Evolutionary conservation across 2,888 invertebrate genomes (phyloP).

Genomic region (Nomada hirtipes): DNA sequence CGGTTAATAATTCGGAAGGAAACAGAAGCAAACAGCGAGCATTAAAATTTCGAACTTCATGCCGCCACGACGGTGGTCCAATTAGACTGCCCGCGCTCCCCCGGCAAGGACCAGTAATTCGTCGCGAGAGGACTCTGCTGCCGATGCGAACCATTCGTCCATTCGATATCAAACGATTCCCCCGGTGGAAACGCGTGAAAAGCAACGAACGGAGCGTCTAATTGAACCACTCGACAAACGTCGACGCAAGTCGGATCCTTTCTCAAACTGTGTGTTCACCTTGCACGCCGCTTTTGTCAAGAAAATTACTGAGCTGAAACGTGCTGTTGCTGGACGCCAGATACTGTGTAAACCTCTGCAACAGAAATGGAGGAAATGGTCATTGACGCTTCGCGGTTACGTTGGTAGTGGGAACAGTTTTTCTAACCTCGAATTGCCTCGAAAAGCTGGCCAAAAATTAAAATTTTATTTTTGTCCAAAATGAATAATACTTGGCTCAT

Average conservation of each 20-base stretch:
- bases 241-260: constrained; percentile 10
- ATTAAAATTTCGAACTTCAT: background rate
- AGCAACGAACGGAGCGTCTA: constrained; percentile 5
- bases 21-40: background rate
- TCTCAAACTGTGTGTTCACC: constrained; percentile 87
- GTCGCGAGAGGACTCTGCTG: no score
- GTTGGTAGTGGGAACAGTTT: no score
- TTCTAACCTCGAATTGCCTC: no score
- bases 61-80: constrained; percentile 14
- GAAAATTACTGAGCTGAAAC: constrained; percentile 98
- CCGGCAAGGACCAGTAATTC: no score
- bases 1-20: background rate
- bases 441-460: no score
- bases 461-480: no score
- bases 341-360: constrained; percentile 99
- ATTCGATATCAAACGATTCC: background rate
- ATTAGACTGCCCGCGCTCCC: constrained; percentile 1
- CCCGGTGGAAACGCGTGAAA: background rate
- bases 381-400: background rate
- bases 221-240: constrained; percentile 33
- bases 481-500: no score
- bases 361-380: constrained; percentile 41
- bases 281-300: constrained; percentile 99
- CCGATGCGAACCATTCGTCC: no score
- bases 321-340: constrained; percentile 99